These are phyloP conservation scores for Diacarnus erythraeanus DNA, from an alignment of 37 sponge, comb jelly and placozoan genomes.

Conservation along the genomic window DNA sequence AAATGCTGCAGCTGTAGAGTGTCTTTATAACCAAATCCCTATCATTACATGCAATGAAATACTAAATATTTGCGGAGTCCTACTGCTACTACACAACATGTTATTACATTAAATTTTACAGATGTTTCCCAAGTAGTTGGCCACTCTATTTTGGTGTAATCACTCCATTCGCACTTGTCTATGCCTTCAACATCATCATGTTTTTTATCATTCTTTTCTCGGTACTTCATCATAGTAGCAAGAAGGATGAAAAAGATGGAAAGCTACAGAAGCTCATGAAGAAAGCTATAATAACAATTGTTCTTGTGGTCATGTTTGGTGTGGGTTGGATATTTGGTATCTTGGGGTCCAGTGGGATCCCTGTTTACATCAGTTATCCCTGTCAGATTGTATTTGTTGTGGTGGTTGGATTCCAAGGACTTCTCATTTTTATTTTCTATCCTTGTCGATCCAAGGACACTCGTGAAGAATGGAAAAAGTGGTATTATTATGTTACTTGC, in stretches of 20 bases:
- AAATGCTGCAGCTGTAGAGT: too few relatives aligned
- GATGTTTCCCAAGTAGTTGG: not conserved
- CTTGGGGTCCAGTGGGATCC: slow-evolving; percentile 6
- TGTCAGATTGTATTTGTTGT: slow-evolving; percentile 24
- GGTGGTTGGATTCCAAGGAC: slow-evolving; percentile 31
- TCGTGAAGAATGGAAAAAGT: slow-evolving; percentile 20
- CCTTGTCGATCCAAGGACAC: slow-evolving; percentile 21
- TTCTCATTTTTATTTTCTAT: slow-evolving; percentile 30
- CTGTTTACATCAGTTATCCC: not conserved
- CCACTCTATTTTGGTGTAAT: slow-evolving; percentile 24
- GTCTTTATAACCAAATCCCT: too few relatives aligned
- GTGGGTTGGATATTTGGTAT: slow-evolving; percentile 46
- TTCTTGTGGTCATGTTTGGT: slow-evolving; percentile 43
- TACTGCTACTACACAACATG: too few relatives aligned
- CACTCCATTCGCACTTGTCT: slow-evolving; percentile 9
- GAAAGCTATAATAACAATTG: slow-evolving; percentile 12
- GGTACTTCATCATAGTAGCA: not conserved
- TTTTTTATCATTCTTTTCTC: slow-evolving; percentile 7
- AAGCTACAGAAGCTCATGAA: slow-evolving; percentile 2
- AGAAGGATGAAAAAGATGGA: slow-evolving; percentile 3
- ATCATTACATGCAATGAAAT: too few relatives aligned
- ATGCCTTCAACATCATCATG: slow-evolving; percentile 19
- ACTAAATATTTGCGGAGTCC: too few relatives aligned
- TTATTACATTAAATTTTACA: not conserved
- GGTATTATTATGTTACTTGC: slow-evolving; percentile 8